phyloP scores from a whole-genome alignment of 1,140 invertebrate genomes.

The Eulimnadia texana region DNA sequence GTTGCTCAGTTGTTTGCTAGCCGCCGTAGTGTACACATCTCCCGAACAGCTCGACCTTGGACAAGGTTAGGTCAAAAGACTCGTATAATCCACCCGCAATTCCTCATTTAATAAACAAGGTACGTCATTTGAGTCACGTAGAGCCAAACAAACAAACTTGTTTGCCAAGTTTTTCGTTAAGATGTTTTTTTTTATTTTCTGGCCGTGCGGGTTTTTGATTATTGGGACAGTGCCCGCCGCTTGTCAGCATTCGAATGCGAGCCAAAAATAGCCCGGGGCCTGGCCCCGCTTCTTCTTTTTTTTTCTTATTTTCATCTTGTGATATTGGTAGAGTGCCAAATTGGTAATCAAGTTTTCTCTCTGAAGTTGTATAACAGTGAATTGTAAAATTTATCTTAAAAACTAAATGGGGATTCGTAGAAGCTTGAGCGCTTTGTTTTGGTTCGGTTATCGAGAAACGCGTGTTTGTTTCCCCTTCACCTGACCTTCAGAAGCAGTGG shows the following conservation, averaged over 20 bases:
- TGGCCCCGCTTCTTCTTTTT: too few relatives aligned
- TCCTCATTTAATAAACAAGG: not conserved
- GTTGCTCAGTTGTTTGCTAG: too few relatives aligned
- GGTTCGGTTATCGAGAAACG: not conserved
- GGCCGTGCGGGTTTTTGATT: not conserved
- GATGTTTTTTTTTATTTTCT: not conserved
- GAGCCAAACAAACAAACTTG: not conserved
- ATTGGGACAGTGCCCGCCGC: too few relatives aligned
- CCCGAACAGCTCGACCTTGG: not conserved
- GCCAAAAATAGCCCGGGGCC: too few relatives aligned
- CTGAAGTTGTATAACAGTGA: too few relatives aligned
- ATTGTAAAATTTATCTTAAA: too few relatives aligned
- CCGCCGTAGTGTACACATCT: not conserved
- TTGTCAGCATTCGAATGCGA: too few relatives aligned
- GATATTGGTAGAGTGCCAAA: too few relatives aligned
- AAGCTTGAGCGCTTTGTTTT: not conserved
- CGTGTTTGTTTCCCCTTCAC: not conserved
- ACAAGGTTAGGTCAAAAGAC: not conserved
- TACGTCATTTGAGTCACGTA: not conserved
- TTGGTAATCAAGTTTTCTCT: too few relatives aligned
- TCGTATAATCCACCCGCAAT: not conserved
- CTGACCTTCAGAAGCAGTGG: not conserved
- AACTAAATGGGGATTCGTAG: too few relatives aligned
- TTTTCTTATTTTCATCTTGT: too few relatives aligned
- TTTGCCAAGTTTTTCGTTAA: not conserved